Evolutionary conservation across 35 echinoderm and acorn worm species (phyloP), one percentile per base, ranked within the genome.

Genomic region (Hemicentrotus pulcherrimus): DNA sequence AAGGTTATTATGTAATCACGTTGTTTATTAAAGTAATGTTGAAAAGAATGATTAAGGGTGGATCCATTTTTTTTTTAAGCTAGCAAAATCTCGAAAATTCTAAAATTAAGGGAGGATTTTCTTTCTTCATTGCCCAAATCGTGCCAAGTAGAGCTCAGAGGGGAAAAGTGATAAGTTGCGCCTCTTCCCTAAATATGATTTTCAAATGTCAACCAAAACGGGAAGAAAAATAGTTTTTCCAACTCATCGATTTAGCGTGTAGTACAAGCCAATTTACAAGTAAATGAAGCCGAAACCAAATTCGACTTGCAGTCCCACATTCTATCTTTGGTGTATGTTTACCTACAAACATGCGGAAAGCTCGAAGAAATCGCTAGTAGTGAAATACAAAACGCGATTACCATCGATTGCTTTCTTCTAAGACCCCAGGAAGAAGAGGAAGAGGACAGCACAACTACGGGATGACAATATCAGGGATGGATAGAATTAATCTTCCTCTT

Each of bases 401-500:
- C 32, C 15, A 33, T 90, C 46, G 88, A 90, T 45, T 90, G 88
- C 45, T 90, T 90, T 90, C 88, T 22, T 15, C 46, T 19, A 15
- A 33, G 88, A 47, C 12, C 32, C 7, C 32, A 6, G 45, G 32
- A 28, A 45, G 33, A 6, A 35, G 31, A 90, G 12, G 88, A 89
- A 28, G 31, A 47, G 33, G 46, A 47, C 30, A 90, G 15, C 5
- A 47, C 19, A 19, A 18, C 32, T 11, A 90, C 16, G 32, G n/a
- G 88, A 90, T 24, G 88, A 41, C 12, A 90, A 35, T 41, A 90
- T 45, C 32, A 45, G 5, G 88, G 88, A 45, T 45, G 88, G 88
- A n/a, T 22, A 78, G 31, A 47, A 90, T 90, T 90, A 47, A 90
- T 78, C 65, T 45, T 90, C 88, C 88, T 90, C 30, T 90, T 90